A percentile compares a stretch with the other conserved stretches of the same genome.
These are phyloP conservation scores for Amphimallon solstitiale DNA, from an alignment of 2,888 invertebrate species.

Conservation along the genomic window DNA sequence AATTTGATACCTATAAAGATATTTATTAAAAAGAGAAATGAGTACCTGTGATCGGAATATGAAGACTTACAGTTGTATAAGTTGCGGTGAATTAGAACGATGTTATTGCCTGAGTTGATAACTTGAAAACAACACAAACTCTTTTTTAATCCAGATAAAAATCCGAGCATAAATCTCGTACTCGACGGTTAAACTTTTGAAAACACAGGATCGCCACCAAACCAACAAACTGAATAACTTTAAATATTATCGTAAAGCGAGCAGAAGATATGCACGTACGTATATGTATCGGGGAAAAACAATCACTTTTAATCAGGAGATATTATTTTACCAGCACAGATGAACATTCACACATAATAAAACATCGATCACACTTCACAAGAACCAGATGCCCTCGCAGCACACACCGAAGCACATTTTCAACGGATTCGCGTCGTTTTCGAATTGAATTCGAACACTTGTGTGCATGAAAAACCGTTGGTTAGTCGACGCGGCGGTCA, in stretches of 20 bases:
- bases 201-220: conserved; percentile 27
- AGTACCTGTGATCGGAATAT: too few species aligned
- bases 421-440: conserved; percentile 40
- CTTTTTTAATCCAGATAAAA: conserved; percentile 14
- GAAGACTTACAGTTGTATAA: too few species aligned
- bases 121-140: neutral
- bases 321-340: neutral
- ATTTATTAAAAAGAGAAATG: too few species aligned
- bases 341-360: conserved; percentile 27
- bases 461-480: conserved; percentile 46
- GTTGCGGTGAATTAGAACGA: too few species aligned
- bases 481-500: conserved; percentile 48
- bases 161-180: conserved; percentile 19
- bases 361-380: conserved; percentile 40
- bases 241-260: neutral
- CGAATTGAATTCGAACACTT: conserved; percentile 45
- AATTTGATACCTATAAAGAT: too few species aligned
- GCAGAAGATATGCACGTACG: neutral
- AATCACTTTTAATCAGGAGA: neutral
- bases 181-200: conserved; percentile 31
- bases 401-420: conserved; percentile 36
- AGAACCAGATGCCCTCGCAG: conserved; percentile 25
- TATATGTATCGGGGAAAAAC: neutral
- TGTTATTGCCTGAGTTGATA: too few species aligned
- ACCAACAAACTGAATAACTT: conserved; percentile 30